Conservation (phyloP, 2,888 invertebrate genomes). For the Marronus borbonicus region DNA sequence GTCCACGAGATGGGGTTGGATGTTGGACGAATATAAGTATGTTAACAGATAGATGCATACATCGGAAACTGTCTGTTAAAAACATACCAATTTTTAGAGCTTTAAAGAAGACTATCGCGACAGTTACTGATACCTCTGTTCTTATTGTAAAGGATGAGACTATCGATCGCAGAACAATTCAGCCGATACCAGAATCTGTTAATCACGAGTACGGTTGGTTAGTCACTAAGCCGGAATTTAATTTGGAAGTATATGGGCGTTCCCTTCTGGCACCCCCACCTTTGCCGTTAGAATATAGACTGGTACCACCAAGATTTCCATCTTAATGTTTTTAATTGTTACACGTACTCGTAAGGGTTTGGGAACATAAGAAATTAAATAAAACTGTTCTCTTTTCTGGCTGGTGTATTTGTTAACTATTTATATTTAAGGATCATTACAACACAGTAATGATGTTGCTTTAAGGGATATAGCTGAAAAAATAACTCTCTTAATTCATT, state of each 20-base stretch:
- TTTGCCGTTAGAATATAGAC: too few species aligned
- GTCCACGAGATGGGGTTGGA: conserved; percentile 56
- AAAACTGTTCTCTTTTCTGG: too few species aligned
- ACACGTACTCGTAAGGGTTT: too few species aligned
- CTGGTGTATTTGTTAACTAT: too few species aligned
- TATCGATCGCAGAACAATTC: conserved; percentile 54
- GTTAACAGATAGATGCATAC: not conserved
- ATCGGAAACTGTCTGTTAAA: not conserved
- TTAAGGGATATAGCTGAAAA: too few species aligned
- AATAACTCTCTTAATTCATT: too few species aligned
- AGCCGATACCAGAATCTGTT: conserved; percentile 55
- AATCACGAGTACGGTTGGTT: conserved; percentile 59
- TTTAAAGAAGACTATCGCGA: conserved; percentile 54
- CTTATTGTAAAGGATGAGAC: conserved; percentile 43
- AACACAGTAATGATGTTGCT: too few species aligned
- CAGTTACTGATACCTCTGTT: conserved; percentile 54
- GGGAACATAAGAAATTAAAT: too few species aligned
- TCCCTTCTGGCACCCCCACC: not conserved
- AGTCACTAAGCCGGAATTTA: conserved; percentile 54
- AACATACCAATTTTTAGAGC: conserved; percentile 47
- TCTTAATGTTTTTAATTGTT: not conserved
- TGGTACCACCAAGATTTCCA: conserved; percentile 42
- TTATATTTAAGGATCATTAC: too few species aligned
- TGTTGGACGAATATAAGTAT: conserved; percentile 55
- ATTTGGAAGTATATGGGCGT: conserved; percentile 58